Evolutionary conservation across 1,140 invertebrate genomes (phyloP), one percentile per base, ranked within the genome.

Genomic region (Meteorus sp.): DNA sequence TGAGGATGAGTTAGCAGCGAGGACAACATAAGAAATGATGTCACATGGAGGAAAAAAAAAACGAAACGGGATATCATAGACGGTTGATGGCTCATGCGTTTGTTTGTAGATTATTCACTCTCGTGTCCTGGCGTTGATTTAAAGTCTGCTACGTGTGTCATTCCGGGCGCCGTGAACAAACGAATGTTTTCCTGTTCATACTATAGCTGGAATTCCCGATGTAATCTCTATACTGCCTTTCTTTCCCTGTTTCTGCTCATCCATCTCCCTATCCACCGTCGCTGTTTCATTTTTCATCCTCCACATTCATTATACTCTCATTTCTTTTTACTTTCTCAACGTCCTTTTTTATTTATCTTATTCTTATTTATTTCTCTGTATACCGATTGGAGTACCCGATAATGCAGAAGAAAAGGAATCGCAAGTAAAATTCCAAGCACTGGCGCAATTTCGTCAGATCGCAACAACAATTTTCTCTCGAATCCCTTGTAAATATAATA

Each of bases 121-220:
- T 22, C 50, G 48, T n/a, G n/a, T n/a, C n/a, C n/a, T n/a, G 59
- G 47, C 56, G 63, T 62, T 68, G 65, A 68, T 68, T 68, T 66
- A 68, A 59, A 60, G 62, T 45, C 58, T 62, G 58, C 60, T n/a
- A n/a, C n/a, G n/a, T n/a, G 54, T 58, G 64, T 63, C 60, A 63
- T 63, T 63, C 59, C 55, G 64, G 65, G 57, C 59, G 39, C 56
- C 61, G 59, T 54, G 65, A 66, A 65, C 62, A 63, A 66, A 68
- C 60, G 64, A 64, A 68, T 64, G 67, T 64, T 68, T 66, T 68
- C 67, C 67, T 64, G 67, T 66, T 68, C 61, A 60, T 63, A 58
- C 48, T 59, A n/a, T 63, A 43, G 57, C 29, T 59, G 54, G 58
- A 60, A 63, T 63, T 60, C 54, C 55, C 58, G 58, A 60, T 63